Base-by-base conservation (phyloP, 2,113 vertebrate species). In the Hepsetus odoe region DNA sequence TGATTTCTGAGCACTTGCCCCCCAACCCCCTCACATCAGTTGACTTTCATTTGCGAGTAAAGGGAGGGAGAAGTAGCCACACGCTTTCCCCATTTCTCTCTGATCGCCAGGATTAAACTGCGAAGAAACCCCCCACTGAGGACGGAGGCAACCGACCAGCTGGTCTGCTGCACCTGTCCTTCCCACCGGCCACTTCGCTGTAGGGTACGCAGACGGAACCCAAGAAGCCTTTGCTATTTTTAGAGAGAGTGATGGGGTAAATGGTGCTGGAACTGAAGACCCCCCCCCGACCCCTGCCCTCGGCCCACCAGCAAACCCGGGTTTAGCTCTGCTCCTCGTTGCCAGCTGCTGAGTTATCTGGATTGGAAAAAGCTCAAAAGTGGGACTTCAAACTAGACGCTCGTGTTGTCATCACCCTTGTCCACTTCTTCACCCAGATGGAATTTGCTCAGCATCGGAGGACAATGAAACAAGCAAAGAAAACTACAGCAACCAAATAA, bases 241-340 rank as follows among this genome's bases (percentile, higher is more conserved):
- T 93, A 90, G 89, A 38, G 11, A 73, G 74, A 92, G 92, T 89
- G 86, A 94, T 94, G 93, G 93, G 93, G 93, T 94, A 94, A 93
- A 93, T 89, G 86, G 87, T 81, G 85, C 85, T 87, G 86, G 90
- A 93, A 91, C 91, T 84, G 85, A 89, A 89, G 86, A 90, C 85
- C 88, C 90, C 80, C 85, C 91, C 80, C 86, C 82, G 80, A 85
- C 82, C 87, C 82, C 86, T 85, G 86, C 85, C 77, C 77, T 77
- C 81, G 79, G 80, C 78, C 81, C 79, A 82, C 84, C 84, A 86
- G 80, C 84, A 88, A 80, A 83, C 88, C 83, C 85, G 82, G 79
- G 64, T 83, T 80, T 82, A 82, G 74, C 80, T 85, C 85, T 55
- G 77, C 73, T 82, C 78, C 85, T 86, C 85, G 83, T 6, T 78